A percentile compares a stretch with the other conserved stretches of the same genome.
Conservation (phyloP, 2,888 invertebrate genomes). For the Operophtera brumata region DNA sequence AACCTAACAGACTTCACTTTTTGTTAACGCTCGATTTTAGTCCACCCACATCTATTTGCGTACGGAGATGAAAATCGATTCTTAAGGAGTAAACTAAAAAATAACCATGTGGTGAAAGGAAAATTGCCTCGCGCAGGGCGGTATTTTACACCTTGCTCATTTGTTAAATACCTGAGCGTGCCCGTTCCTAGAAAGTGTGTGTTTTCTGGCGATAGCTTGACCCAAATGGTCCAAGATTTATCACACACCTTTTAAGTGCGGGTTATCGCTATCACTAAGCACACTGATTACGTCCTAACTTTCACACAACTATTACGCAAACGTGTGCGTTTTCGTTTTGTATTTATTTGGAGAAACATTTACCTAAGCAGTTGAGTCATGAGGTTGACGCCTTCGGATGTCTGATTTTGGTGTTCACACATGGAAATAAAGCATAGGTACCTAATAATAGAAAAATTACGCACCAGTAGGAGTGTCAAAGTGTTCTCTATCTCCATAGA, state of each 20-base stretch:
- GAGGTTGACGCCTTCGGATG: conserved; percentile 17
- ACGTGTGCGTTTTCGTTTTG: conserved; percentile 46
- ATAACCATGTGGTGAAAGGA: too few relatives aligned
- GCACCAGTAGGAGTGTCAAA: too few relatives aligned
- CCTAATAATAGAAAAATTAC: too few relatives aligned
- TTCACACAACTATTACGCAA: conserved; percentile 64
- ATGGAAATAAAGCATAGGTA: too few relatives aligned
- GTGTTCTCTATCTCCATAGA: too few relatives aligned
- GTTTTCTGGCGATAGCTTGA: conserved; percentile 34
- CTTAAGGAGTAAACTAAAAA: too few relatives aligned
- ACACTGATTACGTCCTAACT: conserved; percentile 52
- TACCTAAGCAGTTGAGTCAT: conserved; percentile 34
- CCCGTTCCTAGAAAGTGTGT: conserved; percentile 10
- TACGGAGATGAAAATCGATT: too few relatives aligned
- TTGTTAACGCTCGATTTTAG: too few relatives aligned
- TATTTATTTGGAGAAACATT: conserved; percentile 52
- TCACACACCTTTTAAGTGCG: conserved; percentile 59
- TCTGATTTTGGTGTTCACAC: background rate
- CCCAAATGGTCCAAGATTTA: conserved; percentile 46
- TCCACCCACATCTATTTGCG: too few relatives aligned
- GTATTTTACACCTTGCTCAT: background rate
- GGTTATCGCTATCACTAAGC: conserved; percentile 51
- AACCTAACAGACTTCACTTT: too few relatives aligned
- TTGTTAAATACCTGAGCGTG: background rate
- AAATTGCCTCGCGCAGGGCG: too few relatives aligned